phyloP scores from a whole-genome alignment of 2,888 invertebrate species.

The Caenorhabditis sp. region DNA sequence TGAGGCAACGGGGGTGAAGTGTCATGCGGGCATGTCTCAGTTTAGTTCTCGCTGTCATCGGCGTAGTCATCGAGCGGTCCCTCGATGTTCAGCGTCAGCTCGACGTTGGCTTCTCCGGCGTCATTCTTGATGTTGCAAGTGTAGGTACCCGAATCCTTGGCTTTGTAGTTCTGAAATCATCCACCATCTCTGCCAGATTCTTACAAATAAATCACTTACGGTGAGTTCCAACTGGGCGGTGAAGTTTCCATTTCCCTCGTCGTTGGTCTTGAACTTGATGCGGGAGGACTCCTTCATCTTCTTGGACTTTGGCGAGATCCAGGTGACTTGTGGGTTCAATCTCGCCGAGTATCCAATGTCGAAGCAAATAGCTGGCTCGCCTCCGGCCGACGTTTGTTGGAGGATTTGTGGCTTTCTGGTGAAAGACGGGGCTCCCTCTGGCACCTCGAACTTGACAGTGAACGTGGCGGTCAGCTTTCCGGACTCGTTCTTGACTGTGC shows the following conservation, averaged over 20 bases:
- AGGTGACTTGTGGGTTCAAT: slow-evolving; percentile 78
- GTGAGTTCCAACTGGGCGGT: slow-evolving; percentile 74
- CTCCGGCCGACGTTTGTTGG: slow-evolving; percentile 79
- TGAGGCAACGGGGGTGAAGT: slow-evolving; percentile 20
- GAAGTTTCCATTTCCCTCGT: slow-evolving; percentile 52
- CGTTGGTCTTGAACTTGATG: slow-evolving; percentile 76
- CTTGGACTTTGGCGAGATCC: slow-evolving; percentile 79
- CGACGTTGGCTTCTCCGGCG: slow-evolving; percentile 96
- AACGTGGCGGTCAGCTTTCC: slow-evolving; percentile 79
- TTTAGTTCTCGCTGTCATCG: slow-evolving; percentile 74
- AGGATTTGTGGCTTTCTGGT: slow-evolving; percentile 79
- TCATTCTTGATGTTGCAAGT: slow-evolving; percentile 97
- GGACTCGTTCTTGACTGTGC: slow-evolving; percentile 79
- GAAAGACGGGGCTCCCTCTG: slow-evolving; percentile 79
- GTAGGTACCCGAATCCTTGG: slow-evolving; percentile 86
- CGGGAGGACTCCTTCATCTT: slow-evolving; percentile 79
- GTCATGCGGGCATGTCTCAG: slow-evolving; percentile 3
- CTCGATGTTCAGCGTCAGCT: slow-evolving; percentile 97
- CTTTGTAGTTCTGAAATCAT: slow-evolving; percentile 79
- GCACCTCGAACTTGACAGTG: slow-evolving; percentile 80
- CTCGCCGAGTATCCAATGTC: slow-evolving; percentile 79
- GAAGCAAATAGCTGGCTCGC: slow-evolving; percentile 79
- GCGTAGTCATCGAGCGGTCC: slow-evolving; percentile 80
- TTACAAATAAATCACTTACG: slow-evolving; percentile 54
- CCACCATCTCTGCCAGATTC: not conserved